A percentile compares a stretch with the other conserved stretches of the same genome.
Conservation (phyloP, 2,113 vertebrate species). For the Phyllopteryx taeniolatus region DNA sequence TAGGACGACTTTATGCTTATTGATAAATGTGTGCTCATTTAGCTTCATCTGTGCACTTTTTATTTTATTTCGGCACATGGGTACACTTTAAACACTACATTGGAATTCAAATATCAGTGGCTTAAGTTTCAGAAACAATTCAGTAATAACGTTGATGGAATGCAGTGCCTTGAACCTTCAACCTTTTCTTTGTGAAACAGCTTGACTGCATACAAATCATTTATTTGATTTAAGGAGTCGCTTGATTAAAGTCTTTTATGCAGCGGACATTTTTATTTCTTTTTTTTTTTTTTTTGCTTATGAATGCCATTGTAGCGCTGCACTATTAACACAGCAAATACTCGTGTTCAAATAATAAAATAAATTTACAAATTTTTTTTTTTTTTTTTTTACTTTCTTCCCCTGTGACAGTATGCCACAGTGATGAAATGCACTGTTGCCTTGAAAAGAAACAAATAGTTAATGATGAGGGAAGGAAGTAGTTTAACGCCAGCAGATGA, state of each 20-base stretch:
- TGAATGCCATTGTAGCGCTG: slow-evolving; percentile 65
- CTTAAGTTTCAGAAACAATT: slow-evolving; percentile 54
- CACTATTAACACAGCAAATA: slow-evolving; percentile 74
- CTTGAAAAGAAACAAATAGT: slow-evolving; percentile 54
- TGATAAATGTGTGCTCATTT: slow-evolving; percentile 22
- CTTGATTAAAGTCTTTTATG: slow-evolving; percentile 57
- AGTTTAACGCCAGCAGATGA: slow-evolving; percentile 49
- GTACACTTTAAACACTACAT: slow-evolving; percentile 62
- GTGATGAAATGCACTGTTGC: slow-evolving; percentile 58
- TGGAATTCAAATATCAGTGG: slow-evolving; percentile 51
- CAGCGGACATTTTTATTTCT: slow-evolving; percentile 29
- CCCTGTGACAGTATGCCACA: slow-evolving; percentile 62
- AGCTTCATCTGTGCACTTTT: neutral
- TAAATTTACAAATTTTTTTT: slow-evolving; percentile 43
- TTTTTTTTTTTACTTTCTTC: slow-evolving; percentile 56
- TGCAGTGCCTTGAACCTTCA: slow-evolving; percentile 94
- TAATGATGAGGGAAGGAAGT: slow-evolving; percentile 28
- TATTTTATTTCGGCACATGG: neutral
- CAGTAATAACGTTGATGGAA: slow-evolving; percentile 70
- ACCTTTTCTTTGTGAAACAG: slow-evolving; percentile 71
- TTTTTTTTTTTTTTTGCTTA: slow-evolving; percentile 57
- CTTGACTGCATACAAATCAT: slow-evolving; percentile 59
- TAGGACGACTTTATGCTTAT: slow-evolving; percentile 52
- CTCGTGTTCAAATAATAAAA: slow-evolving; percentile 68
- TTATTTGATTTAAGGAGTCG: slow-evolving; percentile 56